Base-by-base conservation (phyloP, 2,888 invertebrate species). In the Stictocephala bisonia region DNA sequence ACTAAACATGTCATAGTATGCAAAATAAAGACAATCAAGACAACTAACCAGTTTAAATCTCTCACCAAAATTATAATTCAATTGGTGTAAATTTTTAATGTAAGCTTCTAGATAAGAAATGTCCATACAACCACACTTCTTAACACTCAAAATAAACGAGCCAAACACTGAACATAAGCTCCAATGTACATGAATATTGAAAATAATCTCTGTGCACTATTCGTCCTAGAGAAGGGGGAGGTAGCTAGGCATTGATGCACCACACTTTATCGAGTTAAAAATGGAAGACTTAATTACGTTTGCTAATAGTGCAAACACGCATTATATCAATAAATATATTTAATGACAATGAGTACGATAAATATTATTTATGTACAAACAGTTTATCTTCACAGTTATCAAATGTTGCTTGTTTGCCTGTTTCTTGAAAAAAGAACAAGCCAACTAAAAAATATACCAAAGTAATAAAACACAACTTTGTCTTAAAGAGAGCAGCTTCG, bases 261-360 rank as follows among this genome's bases (percentile, higher is more conserved):
- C 71, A 71, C 71, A 71, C 40, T 71, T 71, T 71, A 64, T 64
- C 51, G 35, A 67, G 68, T 70, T 73, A 73, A 73, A 73, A 73
- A 73, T 73, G 73, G 73, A 73, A 73, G 73, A 73, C 73, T 73
- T 64, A 68, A 73, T 71, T 51, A 40, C 69, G 73, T 60, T 73
- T 70, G 73, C 73, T 35, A 50, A 69, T 69, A 73, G 40, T 73
- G 73, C 73, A 60, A 73, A 64, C 73, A 73, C 64, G 22, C 56
- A 73, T 68, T 58, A 58, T 68, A 73, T 73, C 48, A 73, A 50
- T 69, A 64, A 73, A 60, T 73, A 60, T 58, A 66, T 58, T n/a
- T 60, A 58, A 73, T 69, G 69, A 73, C 69, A 73, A 73, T 73
- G 48, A 69, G 48, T 73, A 73, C 68, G 69, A 73, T 73, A 73